These are phyloP conservation scores for Tautogolabrus adspersus DNA, from an alignment of 2,113 vertebrate genomes.

Conservation along the genomic window DNA sequence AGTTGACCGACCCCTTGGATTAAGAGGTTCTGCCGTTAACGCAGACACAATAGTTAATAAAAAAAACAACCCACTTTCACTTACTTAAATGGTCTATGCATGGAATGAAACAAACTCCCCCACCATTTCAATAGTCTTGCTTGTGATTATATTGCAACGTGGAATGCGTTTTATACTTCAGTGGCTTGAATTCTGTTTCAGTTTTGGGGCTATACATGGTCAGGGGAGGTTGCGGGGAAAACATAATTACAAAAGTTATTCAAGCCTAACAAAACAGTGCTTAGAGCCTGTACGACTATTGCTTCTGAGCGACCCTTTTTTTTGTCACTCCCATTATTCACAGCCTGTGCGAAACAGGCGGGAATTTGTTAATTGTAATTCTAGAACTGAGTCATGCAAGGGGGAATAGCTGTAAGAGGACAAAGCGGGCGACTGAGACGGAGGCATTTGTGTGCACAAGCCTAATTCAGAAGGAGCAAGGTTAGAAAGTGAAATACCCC, in stretches of 20 bases:
- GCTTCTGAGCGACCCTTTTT: slow-evolving; percentile 76
- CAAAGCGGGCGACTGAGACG: slow-evolving; percentile 45
- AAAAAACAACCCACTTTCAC: slow-evolving; percentile 22
- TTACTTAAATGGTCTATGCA: slow-evolving; percentile 39
- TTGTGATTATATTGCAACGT: slow-evolving; percentile 52
- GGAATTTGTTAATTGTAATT: slow-evolving; percentile 79
- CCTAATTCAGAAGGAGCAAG: slow-evolving; percentile 61
- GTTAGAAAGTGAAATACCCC: slow-evolving; percentile 24
- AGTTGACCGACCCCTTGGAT: background rate
- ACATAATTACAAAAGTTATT: slow-evolving; percentile 86
- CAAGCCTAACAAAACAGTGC: slow-evolving; percentile 85
- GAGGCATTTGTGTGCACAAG: slow-evolving; percentile 45
- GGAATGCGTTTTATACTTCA: slow-evolving; percentile 71
- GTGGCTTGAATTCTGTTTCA: slow-evolving; percentile 65
- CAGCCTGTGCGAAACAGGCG: slow-evolving; percentile 75
- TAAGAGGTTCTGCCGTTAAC: slow-evolving; percentile 28
- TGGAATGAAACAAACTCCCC: slow-evolving; percentile 51
- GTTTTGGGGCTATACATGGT: slow-evolving; percentile 68
- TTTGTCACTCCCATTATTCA: slow-evolving; percentile 85
- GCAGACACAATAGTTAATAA: slow-evolving; percentile 13
- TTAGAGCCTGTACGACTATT: slow-evolving; percentile 77
- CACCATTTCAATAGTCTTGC: slow-evolving; percentile 44
- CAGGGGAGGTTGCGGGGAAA: slow-evolving; percentile 67
- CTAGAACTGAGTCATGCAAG: slow-evolving; percentile 61
- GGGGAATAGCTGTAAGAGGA: slow-evolving; percentile 27